Evolutionary conservation across 2,113 vertebrate species (phyloP), one percentile per base, ranked within the genome.

Genomic region (Forbesichthys papilliferus): DNA sequence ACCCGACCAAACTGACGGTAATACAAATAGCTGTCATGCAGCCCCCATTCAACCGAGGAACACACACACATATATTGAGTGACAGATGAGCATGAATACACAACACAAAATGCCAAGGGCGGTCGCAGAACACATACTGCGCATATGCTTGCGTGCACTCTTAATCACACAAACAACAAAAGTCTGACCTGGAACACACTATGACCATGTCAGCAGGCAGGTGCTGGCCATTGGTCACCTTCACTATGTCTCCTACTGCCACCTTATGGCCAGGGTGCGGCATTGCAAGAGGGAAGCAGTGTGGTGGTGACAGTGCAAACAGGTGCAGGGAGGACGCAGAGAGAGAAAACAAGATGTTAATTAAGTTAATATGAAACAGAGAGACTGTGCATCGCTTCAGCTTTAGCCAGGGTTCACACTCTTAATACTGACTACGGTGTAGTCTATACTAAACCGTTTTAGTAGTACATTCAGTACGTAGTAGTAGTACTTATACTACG

Each of bases 161-260:
- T 77, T 34, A 66, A 48, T 67, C 60, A 78, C 47, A 87, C 62
- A 82, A 77, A 85, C 76, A 42, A 80, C 68, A 60, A 79, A 52
- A 91, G 87, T 91, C 96, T 95, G 87, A 98, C 96, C 96, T 99
- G 94, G 98, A 95, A 73, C 96, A 99, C 81, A 99, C 74, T 88
- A 99, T 96, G 92, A 96, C 93, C 94, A 98, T 95, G 89, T 99
- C 98, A 93, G 98, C 98, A 69, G 98, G 98, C 85, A 99, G 94
- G 85, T 98, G 96, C 80, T 98, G 96, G 79, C 96, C 97, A 93
- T 98, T 99, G 92, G 95, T 93, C 87, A 98, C 96, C 94, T 98
- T 99, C 91, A 97, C 96, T 90, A 99, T 92, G 92, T 99, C 97
- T 68, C 96, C 98, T 89, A 99, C 97, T 66, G 96, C 94, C 94